Conservation (phyloP, 2,888 invertebrate genomes). For the Habroteleia sp. region DNA sequence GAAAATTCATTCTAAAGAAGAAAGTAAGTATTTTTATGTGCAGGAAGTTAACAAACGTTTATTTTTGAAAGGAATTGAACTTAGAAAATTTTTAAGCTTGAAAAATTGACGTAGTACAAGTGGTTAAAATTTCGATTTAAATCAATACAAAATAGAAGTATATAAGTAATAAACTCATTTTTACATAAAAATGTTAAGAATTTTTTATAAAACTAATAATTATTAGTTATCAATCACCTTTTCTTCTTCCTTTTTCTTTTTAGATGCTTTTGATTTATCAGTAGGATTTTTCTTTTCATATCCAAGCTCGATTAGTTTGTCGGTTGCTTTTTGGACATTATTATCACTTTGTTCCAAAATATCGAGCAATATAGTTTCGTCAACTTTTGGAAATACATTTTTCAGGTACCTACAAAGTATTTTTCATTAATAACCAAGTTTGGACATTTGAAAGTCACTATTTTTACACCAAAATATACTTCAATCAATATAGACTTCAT, state of each 20-base stretch:
- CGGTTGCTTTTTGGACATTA: slow-evolving; percentile 94
- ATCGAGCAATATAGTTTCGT: slow-evolving; percentile 92
- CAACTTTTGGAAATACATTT: slow-evolving; percentile 94
- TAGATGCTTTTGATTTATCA: slow-evolving; percentile 82
- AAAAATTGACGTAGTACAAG: too few species aligned
- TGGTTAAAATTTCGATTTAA: too few species aligned
- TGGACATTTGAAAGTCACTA: slow-evolving; percentile 4
- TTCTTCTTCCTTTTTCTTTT: slow-evolving; percentile 81
- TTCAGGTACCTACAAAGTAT: slow-evolving; percentile 89
- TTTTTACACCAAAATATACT: slow-evolving; percentile 49
- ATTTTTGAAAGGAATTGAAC: too few species aligned
- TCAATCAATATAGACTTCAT: slow-evolving; percentile 35
- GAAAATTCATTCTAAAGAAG: too few species aligned
- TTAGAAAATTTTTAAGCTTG: too few species aligned
- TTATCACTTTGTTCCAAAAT: slow-evolving; percentile 92
- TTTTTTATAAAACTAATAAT: too few species aligned
- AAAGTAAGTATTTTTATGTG: too few species aligned
- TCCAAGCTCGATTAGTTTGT: slow-evolving; percentile 90
- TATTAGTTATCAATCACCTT: slow-evolving; percentile 52
- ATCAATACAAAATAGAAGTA: too few species aligned
- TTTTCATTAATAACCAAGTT: slow-evolving; percentile 13
- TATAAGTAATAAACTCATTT: too few species aligned
- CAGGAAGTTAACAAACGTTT: too few species aligned
- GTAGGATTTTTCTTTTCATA: slow-evolving; percentile 89
- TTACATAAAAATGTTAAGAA: too few species aligned